Evolutionary conservation across 2,113 vertebrate genomes (phyloP).

Genomic region (Cyprinodon variegatus): DNA sequence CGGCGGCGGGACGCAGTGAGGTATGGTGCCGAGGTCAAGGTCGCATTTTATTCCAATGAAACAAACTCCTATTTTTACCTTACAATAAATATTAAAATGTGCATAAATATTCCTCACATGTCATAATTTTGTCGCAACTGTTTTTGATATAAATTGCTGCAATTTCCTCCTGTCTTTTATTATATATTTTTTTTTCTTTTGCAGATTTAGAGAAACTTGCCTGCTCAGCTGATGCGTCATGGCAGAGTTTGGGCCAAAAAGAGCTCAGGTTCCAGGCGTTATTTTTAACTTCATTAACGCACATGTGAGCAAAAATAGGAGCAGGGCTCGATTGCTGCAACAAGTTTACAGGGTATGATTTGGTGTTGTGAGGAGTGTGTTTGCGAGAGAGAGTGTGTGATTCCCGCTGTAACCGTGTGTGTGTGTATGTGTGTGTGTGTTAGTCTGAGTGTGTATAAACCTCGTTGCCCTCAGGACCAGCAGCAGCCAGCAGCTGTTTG

Average conservation of each 20-base stretch:
- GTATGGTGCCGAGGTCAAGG: slow-evolving; percentile 75
- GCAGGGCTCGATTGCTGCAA: slow-evolving; percentile 47
- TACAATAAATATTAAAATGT: not conserved
- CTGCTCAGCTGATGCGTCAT: slow-evolving; percentile 2
- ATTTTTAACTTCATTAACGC: slow-evolving; percentile 71
- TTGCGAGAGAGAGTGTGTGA: slow-evolving; percentile 26
- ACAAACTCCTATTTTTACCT: not conserved
- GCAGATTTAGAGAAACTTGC: slow-evolving; percentile 10
- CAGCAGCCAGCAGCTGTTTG: slow-evolving; percentile 70
- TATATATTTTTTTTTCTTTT: not conserved
- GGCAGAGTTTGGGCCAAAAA: slow-evolving; percentile 11
- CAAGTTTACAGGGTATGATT: slow-evolving; percentile 41
- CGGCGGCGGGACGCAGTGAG: slow-evolving; percentile 76
- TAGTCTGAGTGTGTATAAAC: slow-evolving; percentile 42
- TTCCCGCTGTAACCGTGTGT: slow-evolving; percentile 17
- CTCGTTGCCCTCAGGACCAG: slow-evolving; percentile 65
- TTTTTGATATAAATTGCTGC: not conserved
- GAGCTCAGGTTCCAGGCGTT: slow-evolving; percentile 31
- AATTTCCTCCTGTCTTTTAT: not conserved
- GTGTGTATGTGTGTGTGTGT: slow-evolving; percentile 38
- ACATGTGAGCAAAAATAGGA: slow-evolving; percentile 41
- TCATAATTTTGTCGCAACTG: not conserved
- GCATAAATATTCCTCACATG: not conserved
- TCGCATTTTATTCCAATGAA: slow-evolving; percentile 51
- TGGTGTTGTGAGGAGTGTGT: slow-evolving; percentile 19